phyloP scores from a whole-genome alignment of 2,113 vertebrate species.

The Chamaetylas fuelleborni region DNA sequence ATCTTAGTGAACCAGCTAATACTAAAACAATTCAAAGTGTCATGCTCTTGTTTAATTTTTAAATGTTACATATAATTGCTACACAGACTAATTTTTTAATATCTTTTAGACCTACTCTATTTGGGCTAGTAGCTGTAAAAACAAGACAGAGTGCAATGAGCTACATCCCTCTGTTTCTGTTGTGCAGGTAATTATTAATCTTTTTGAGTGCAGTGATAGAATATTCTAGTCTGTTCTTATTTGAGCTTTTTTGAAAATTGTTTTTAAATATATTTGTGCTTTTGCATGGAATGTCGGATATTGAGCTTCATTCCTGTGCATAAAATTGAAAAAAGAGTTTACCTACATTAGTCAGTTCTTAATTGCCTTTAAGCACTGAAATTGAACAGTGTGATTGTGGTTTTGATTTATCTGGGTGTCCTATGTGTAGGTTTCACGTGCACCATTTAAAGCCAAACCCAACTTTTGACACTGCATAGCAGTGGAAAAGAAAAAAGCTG shows the following conservation, averaged over 20 bases:
- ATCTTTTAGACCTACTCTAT: slow-evolving; percentile 89
- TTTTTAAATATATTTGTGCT: neutral
- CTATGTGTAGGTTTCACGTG: neutral
- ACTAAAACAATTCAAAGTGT: neutral
- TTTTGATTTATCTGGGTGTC: neutral
- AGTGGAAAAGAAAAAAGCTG: neutral
- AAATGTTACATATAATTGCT: neutral
- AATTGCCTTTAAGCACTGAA: neutral
- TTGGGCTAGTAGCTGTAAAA: slow-evolving; percentile 97
- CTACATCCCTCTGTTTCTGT: slow-evolving; percentile 95
- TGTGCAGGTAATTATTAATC: slow-evolving; percentile 85
- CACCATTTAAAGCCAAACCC: neutral
- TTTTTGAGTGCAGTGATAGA: neutral
- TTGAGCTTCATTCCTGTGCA: neutral
- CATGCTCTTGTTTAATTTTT: neutral
- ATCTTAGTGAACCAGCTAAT: neutral
- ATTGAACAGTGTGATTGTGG: no score
- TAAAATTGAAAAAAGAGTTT: neutral
- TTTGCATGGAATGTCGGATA: neutral
- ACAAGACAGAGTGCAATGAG: slow-evolving; percentile 94
- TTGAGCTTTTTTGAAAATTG: neutral
- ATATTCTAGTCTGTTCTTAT: neutral
- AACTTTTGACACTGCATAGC: neutral
- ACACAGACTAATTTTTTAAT: neutral
- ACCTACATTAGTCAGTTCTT: neutral